Evolutionary conservation across 1,140 invertebrate genomes (phyloP).

Genomic region (Penaeus japonicus): DNA sequence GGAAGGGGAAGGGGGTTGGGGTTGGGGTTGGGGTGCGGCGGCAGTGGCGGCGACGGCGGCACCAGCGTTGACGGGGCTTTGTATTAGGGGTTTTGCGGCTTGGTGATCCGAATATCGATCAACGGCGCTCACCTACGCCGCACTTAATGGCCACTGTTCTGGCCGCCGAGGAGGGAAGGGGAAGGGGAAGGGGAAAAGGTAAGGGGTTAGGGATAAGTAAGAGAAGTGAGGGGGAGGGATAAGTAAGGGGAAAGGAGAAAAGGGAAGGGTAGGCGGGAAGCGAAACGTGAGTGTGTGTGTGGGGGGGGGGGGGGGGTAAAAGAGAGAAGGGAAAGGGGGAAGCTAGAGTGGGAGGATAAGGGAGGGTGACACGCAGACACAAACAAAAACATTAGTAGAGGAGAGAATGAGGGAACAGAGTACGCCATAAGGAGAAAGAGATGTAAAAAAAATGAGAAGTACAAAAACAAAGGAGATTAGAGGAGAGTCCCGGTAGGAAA

Average conservation of each 20-base stretch:
- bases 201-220: neutral
- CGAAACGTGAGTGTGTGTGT: neutral
- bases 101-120: neutral
- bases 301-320: neutral
- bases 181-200: neutral
- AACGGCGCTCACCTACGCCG: neutral
- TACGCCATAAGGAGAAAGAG: neutral
- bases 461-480: too few species aligned
- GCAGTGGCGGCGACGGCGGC: neutral
- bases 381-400: too few species aligned
- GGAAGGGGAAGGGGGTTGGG: too few species aligned
- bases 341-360: too few species aligned
- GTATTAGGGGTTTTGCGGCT: neutral
- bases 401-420: neutral
- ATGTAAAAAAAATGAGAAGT: too few species aligned
- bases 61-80: neutral
- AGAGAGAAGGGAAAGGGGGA: too few species aligned
- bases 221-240: neutral
- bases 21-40: too few species aligned
- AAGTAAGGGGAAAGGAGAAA: neutral
- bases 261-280: neutral
- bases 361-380: too few species aligned
- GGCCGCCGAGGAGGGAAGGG: neutral
- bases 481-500: too few species aligned
- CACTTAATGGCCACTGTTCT: neutral